These are phyloP conservation scores for Lottia scabra DNA, from an alignment of 2,888 invertebrate genomes.

Conservation along the genomic window DNA sequence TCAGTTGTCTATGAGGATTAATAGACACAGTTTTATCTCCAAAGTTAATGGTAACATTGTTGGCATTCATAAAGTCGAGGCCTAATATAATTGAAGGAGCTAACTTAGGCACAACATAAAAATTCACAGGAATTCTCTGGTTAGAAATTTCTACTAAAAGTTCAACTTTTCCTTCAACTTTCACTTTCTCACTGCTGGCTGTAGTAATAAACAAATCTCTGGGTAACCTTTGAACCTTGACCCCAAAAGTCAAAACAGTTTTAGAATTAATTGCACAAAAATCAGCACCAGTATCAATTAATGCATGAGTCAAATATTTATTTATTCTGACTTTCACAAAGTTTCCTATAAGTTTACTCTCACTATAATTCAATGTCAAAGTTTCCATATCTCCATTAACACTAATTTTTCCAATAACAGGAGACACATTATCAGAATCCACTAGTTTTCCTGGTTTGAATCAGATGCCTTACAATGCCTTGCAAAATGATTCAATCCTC, in stretches of 20 bases:
- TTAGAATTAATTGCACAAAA: neutral
- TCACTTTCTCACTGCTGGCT: neutral
- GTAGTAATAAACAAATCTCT: neutral
- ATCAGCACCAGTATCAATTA: slow-evolving; percentile 9
- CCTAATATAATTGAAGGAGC: neutral
- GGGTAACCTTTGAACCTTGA: neutral
- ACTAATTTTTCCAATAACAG: neutral
- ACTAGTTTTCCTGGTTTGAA: neutral
- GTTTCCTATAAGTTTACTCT: neutral
- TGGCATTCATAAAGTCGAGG: neutral
- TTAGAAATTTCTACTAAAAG: slow-evolving; percentile 3
- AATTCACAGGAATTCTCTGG: neutral
- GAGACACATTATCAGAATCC: neutral
- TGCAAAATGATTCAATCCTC: neutral
- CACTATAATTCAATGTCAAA: neutral
- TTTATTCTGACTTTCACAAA: neutral
- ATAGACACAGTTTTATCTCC: neutral
- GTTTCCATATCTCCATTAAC: neutral
- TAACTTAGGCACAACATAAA: slow-evolving; percentile 10
- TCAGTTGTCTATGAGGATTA: slow-evolving; percentile 5
- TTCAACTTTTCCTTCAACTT: slow-evolving; percentile 2
- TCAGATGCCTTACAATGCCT: neutral
- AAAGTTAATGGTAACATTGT: neutral
- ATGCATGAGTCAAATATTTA: neutral
- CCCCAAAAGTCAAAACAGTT: neutral